These are phyloP conservation scores for Muricea muricata DNA, from an alignment of 92 coral and sea anemone genomes.

Conservation along the genomic window DNA sequence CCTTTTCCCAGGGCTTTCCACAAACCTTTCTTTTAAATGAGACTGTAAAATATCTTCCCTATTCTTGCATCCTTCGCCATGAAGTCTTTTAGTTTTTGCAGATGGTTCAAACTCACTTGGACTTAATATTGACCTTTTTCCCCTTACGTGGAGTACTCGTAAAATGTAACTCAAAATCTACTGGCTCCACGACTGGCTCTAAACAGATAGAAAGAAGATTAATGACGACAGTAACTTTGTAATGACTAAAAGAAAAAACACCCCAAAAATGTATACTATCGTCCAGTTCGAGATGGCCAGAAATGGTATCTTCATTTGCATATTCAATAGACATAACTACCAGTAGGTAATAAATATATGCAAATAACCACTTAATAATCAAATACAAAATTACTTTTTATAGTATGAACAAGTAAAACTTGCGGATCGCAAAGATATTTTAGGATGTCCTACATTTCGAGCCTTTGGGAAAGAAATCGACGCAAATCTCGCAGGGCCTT, in stretches of 20 bases:
- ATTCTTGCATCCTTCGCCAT: conserved; percentile 28
- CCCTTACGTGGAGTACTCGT: neutral
- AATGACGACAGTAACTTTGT: neutral
- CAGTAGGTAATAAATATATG: neutral
- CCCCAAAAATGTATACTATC: no score
- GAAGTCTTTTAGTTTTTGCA: neutral
- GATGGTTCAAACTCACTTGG: conserved; percentile 24
- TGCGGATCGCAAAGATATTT: neutral
- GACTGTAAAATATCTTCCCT: conserved; percentile 7
- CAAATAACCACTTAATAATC: neutral
- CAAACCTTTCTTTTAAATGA: conserved; percentile 14
- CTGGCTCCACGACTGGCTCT: neutral
- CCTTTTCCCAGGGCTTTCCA: conserved; percentile 51
- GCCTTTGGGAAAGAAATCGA: neutral
- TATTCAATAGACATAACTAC: neutral
- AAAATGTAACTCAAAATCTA: neutral
- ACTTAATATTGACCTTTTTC: neutral
- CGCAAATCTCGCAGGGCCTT: conserved; percentile 12
- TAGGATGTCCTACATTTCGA: neutral
- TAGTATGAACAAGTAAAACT: neutral
- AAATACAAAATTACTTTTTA: neutral
- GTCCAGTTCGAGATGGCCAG: no score
- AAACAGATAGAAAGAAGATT: neutral
- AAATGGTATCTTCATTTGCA: neutral
- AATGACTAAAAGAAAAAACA: neutral